Evolutionary conservation across 2,888 invertebrate species (phyloP).

Genomic region (Stenodera caucasica): DNA sequence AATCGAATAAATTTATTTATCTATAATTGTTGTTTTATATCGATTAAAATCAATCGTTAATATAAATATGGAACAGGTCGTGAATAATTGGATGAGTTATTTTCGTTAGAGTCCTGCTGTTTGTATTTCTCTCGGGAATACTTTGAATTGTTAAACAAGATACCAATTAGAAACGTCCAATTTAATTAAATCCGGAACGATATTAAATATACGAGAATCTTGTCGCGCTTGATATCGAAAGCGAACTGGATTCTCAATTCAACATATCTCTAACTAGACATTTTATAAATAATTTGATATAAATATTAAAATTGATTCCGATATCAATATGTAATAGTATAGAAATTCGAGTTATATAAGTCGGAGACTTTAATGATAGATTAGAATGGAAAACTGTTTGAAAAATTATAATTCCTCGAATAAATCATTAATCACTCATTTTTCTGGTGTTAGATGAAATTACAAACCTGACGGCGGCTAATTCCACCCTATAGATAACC

Average conservation of each 20-base stretch:
- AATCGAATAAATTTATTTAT: too few relatives aligned
- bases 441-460: background rate
- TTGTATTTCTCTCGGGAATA: constrained; percentile 5
- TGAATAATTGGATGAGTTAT: constrained; percentile 16
- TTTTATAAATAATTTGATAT: too few relatives aligned
- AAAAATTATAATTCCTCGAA: background rate
- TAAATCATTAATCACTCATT: background rate
- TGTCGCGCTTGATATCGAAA: background rate
- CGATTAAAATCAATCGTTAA: too few relatives aligned
- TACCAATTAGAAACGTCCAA: constrained; percentile 11
- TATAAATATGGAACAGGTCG: constrained; percentile 10
- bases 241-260: background rate
- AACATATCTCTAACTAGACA: background rate
- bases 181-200: constrained; percentile 6
- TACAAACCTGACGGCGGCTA: background rate
- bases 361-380: background rate
- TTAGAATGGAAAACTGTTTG: background rate
- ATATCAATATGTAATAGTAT: too few relatives aligned
- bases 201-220: too few relatives aligned
- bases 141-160: background rate
- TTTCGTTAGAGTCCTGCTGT: constrained; percentile 10
- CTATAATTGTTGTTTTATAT: too few relatives aligned
- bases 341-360: too few relatives aligned
- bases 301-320: too few relatives aligned
- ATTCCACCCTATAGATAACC: background rate